Conservation (phyloP, 2,888 invertebrate genomes). For the Chalcosyrphus nemorum region DNA sequence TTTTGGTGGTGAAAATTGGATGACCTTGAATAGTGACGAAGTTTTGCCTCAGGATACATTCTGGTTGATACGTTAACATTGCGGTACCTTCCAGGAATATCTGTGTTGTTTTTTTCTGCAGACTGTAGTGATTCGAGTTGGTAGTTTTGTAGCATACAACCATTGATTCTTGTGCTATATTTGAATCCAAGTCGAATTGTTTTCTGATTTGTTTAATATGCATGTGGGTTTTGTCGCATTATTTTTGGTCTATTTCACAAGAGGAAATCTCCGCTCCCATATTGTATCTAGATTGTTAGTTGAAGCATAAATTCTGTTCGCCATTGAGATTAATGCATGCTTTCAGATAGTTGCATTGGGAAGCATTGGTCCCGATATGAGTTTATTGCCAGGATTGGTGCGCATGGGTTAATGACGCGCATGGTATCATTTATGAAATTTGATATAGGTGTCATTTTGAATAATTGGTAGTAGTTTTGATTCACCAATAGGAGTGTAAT, state of each 20-base stretch:
- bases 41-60: background rate
- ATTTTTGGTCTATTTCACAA: background rate
- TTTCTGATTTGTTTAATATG: background rate
- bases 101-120: background rate
- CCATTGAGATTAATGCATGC: background rate
- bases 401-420: background rate
- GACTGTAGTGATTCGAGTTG: background rate
- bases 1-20: background rate
- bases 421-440: background rate
- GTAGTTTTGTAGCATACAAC: background rate
- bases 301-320: background rate
- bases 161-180: background rate
- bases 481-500: slow-evolving; percentile 7
- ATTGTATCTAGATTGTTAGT: slow-evolving; percentile 3
- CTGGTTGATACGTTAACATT: background rate
- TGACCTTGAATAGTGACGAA: background rate
- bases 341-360: background rate
- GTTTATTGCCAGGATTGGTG: slow-evolving; percentile 1
- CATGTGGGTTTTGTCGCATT: background rate
- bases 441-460: background rate
- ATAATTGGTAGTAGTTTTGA: background rate
- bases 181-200: background rate
- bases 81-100: background rate
- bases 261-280: background rate
- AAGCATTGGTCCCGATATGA: slow-evolving; percentile 11